Base-by-base conservation (phyloP, 1,140 invertebrate genomes). In the Oedothorax gibbosus region DNA sequence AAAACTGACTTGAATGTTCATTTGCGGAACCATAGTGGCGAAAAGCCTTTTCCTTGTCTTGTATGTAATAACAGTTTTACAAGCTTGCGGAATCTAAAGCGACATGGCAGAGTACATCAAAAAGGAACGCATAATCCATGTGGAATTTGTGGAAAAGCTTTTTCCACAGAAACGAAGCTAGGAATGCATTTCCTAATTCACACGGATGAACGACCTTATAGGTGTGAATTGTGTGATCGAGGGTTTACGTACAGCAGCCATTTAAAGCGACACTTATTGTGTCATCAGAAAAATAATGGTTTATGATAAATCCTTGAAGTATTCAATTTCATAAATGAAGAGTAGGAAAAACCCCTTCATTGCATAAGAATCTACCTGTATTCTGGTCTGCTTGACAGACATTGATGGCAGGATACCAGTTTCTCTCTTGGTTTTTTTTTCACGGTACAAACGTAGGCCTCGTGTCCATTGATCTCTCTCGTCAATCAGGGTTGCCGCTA, bases 181-280 rank as follows among this genome's bases (percentile, higher is more conserved):
- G 56, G 73, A 11, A 53, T 81, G 12, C 85, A 86, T 56, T 60
- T 65, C 14, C 8, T 80, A 10, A 49, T 82, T 14, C 85, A 86
- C 54, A 80, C 85, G 11, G 66, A 75, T 20, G 90, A 92, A 18
- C 89, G 91, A 80, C 91, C 91, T 5, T 93, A 90, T 87, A 89
- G 90, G 57, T 93, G 92, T 88, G 87, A 89, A 35, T 89, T 91
- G 2, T 93, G 93, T 88, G 88, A 89, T 57, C 91, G 91, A 86
- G 91, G 90, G 21, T 92, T 92, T 89, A 90, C 90, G 8, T 89
- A 90, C 71, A 90, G 89, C 9, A 89, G 89, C 72, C 90, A 90
- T 83, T 83, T 91, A 20, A 90, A 90, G 76, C 89, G 89, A 76
- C 90, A 91, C 81, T 88, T 90, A 4, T 86, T 89, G 50, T 87